Conservation (phyloP, 2,113 vertebrate species). For the Cochlearius cochlearius region DNA sequence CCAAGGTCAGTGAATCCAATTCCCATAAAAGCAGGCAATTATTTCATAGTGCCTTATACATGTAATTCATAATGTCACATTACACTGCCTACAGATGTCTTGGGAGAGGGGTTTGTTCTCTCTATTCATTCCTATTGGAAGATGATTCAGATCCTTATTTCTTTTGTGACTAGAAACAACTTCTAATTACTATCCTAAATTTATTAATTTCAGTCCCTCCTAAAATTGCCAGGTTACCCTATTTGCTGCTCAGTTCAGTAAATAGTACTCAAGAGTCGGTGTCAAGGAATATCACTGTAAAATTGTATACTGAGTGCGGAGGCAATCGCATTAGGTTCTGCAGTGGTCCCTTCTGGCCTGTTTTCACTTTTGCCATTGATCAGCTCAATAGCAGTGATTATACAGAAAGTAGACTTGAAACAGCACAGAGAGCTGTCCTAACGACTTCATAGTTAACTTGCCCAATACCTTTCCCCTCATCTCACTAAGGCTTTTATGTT, state of each 20-base stretch:
- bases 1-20: slow-evolving; percentile 5
- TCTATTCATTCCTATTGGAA: neutral
- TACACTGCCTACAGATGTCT: neutral
- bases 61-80: neutral
- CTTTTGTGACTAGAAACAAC: neutral
- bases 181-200: neutral
- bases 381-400: neutral
- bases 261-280: neutral
- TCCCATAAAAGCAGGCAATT: slow-evolving; percentile 10
- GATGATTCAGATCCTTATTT: neutral
- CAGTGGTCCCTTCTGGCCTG: neutral
- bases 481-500: neutral
- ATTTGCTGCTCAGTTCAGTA: neutral
- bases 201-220: neutral
- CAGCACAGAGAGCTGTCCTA: neutral
- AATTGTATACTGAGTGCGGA: neutral
- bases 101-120: neutral
- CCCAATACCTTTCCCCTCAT: neutral
- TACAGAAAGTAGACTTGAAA: neutral
- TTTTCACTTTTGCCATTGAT: neutral
- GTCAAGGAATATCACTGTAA: neutral
- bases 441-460: neutral
- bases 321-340: neutral
- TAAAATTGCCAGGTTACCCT: neutral
- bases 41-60: neutral